A percentile compares a stretch with the other conserved stretches of the same genome.
Evolutionary conservation across 2,888 invertebrate species (phyloP).

Genomic region (Anarsia innoxiella): DNA sequence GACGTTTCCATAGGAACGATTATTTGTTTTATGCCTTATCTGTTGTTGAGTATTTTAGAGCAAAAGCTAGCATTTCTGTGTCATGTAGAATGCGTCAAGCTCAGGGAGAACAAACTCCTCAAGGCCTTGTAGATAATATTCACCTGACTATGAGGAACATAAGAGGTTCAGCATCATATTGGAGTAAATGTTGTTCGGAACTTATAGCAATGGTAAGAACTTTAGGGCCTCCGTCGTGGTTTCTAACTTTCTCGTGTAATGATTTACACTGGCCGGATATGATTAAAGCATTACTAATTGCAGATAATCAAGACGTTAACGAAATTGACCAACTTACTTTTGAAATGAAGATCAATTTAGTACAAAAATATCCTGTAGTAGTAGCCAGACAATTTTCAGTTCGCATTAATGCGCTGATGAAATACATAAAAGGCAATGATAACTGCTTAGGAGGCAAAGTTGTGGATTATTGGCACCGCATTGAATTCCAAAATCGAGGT

Average conservation of each 20-base stretch:
- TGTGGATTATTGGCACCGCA: constrained; percentile 10
- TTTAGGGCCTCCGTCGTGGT: constrained; percentile 34
- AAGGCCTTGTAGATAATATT: constrained; percentile 26
- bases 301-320: constrained; percentile 19
- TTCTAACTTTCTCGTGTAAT: constrained; percentile 28
- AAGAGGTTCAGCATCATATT: constrained; percentile 29
- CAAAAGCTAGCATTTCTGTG: constrained; percentile 26
- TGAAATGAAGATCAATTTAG: constrained; percentile 11
- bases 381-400: constrained; percentile 25
- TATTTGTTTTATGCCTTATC: constrained; percentile 35
- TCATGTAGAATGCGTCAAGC: constrained; percentile 28
- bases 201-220: constrained; percentile 30
- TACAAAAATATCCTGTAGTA: constrained; percentile 17
- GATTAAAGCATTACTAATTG: constrained; percentile 31
- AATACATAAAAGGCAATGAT: neutral
- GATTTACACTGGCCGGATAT: constrained; percentile 32
- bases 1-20: constrained; percentile 22
- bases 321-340: constrained; percentile 15
- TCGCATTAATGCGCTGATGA: constrained; percentile 19
- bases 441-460: constrained; percentile 1
- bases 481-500: constrained; percentile 13
- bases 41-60: constrained; percentile 24
- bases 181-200: constrained; percentile 27
- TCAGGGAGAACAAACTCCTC: constrained; percentile 19
- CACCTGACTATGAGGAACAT: constrained; percentile 33